These are phyloP conservation scores for Artemia sinica DNA, from an alignment of 2,888 invertebrate genomes.

Conservation along the genomic window DNA sequence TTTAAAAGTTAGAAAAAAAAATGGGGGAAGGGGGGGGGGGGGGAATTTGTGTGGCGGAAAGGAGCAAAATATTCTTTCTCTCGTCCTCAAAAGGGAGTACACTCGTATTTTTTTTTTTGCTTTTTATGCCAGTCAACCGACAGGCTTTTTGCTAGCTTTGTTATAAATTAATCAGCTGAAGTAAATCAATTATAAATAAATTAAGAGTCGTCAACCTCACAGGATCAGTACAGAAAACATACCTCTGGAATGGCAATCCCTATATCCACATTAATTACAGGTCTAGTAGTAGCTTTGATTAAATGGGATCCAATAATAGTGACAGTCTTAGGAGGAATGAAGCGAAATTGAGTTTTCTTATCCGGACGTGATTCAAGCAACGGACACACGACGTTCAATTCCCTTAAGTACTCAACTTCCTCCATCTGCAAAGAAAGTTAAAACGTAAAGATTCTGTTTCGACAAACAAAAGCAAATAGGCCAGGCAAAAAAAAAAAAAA, in stretches of 20 bases:
- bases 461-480: constrained; percentile 4
- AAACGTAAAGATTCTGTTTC: background rate
- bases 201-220: no score
- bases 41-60: no score
- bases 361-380: constrained; percentile 35
- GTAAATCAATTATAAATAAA: no score
- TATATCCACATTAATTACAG: constrained; percentile 47
- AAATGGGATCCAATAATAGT: constrained; percentile 49
- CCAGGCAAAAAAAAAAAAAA: constrained; percentile 19
- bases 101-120: no score
- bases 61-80: no score
- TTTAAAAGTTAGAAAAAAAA: no score
- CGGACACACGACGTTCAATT: constrained; percentile 41
- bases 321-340: constrained; percentile 45
- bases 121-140: no score
- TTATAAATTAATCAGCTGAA: no score
- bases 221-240: constrained; percentile 20
- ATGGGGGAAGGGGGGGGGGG: no score
- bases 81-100: no score
- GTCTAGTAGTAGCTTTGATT: constrained; percentile 45
- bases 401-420: constrained; percentile 35
- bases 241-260: constrained; percentile 54
- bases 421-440: constrained; percentile 31
- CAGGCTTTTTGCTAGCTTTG: no score
- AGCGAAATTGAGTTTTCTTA: constrained; percentile 42